Evolutionary conservation across 2,797 vertebrate genomes (phyloP).

Genomic region (Nothura maculosa): DNA sequence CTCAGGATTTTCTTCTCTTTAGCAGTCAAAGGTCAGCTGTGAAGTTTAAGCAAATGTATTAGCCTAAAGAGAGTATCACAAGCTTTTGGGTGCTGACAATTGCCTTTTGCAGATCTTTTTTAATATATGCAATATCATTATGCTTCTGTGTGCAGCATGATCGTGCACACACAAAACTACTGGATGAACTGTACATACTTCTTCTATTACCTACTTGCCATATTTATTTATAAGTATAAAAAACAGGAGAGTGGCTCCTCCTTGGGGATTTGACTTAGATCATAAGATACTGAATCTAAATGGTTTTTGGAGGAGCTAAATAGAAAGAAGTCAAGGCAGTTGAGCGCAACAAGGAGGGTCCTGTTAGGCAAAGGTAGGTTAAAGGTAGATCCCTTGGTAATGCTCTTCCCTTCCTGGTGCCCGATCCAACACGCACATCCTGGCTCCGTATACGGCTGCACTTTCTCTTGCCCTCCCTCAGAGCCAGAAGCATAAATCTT

Average conservation of each 20-base stretch:
- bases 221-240: neutral
- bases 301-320: conserved; percentile 16
- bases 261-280: conserved; percentile 55
- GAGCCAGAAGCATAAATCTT: conserved; percentile 78
- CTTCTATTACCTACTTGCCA: neutral
- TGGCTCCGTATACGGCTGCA: conserved; percentile 1
- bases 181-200: neutral
- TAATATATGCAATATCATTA: neutral
- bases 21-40: neutral
- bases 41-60: neutral
- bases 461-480: conserved; percentile 49
- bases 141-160: neutral
- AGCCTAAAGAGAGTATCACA: neutral
- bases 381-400: neutral
- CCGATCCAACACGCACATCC: neutral
- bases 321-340: conserved; percentile 47
- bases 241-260: neutral
- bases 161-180: neutral
- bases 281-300: neutral
- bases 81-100: neutral
- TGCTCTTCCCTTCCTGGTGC: conserved; percentile 22
- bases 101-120: neutral
- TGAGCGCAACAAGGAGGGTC: conserved; percentile 16
- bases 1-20: neutral
- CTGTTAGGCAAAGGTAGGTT: conserved; percentile 44